Percentiles rank a stretch among this genome's conserved stretches.
Conservation (phyloP, 1,140 invertebrate species). For the Hypothenemus hampei region DNA sequence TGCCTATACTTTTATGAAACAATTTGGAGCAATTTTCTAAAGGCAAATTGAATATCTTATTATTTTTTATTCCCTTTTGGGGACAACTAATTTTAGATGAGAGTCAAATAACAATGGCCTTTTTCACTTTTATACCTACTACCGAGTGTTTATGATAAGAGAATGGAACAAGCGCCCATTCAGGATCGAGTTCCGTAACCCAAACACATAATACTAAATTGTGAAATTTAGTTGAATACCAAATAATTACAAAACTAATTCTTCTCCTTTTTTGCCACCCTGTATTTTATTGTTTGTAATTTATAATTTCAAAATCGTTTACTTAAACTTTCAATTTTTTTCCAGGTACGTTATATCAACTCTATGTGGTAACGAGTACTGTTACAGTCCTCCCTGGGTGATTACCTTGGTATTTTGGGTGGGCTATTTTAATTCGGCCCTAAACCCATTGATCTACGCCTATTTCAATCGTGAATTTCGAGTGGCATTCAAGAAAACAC, state of each 20-base stretch:
- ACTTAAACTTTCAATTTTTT: conserved; percentile 17
- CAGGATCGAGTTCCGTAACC: too few relatives aligned
- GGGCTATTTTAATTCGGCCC: conserved; percentile 94
- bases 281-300: not conserved
- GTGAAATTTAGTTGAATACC: too few relatives aligned
- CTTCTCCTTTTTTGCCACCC: too few relatives aligned
- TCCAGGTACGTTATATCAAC: conserved; percentile 76
- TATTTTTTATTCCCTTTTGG: conserved; percentile 7
- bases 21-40: not conserved
- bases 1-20: not conserved
- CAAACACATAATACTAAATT: too few relatives aligned
- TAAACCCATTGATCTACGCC: conserved; percentile 94
- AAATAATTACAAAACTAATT: too few relatives aligned
- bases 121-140: too few relatives aligned
- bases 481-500: conserved; percentile 85
- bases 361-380: conserved; percentile 63
- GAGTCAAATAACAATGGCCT: too few relatives aligned
- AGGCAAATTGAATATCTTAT: not conserved
- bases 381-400: conserved; percentile 68
- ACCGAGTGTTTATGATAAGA: too few relatives aligned
- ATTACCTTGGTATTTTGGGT: conserved; percentile 92
- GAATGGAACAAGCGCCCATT: too few relatives aligned
- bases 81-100: not conserved
- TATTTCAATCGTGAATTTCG: conserved; percentile 96
- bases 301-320: not conserved